These are phyloP conservation scores for Nymphalis urticae DNA, from an alignment of 2,888 invertebrate species.

Conservation along the genomic window DNA sequence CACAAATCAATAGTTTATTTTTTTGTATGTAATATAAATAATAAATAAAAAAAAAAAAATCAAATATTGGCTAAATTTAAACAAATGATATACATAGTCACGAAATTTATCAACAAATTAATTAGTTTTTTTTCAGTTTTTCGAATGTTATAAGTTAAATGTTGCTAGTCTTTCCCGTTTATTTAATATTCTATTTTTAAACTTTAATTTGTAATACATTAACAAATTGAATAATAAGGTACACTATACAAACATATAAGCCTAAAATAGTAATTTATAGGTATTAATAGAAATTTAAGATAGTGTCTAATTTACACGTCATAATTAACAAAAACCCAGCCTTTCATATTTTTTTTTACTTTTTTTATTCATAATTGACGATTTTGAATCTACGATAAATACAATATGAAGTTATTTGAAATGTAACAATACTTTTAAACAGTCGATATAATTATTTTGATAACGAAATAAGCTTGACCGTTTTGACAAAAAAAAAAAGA, in stretches of 20 bases:
- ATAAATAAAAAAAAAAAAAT: too few relatives aligned
- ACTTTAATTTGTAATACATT: conserved; percentile 6
- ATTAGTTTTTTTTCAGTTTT: too few relatives aligned
- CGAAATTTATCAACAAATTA: too few relatives aligned
- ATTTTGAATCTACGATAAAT: conserved; percentile 27
- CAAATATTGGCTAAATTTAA: too few relatives aligned
- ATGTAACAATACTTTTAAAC: conserved; percentile 26
- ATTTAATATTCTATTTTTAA: background rate
- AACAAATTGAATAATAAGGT: background rate
- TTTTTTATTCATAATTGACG: conserved; percentile 20
- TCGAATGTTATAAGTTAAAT: too few relatives aligned
- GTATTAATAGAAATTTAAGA: background rate
- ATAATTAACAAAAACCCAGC: conserved; percentile 32
- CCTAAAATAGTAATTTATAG: conserved; percentile 9
- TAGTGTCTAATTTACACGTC: background rate
- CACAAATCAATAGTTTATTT: too few relatives aligned
- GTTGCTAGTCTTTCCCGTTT: too few relatives aligned
- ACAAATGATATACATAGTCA: too few relatives aligned
- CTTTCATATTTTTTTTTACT: conserved; percentile 18
- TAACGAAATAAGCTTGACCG: conserved; percentile 30
- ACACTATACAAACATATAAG: conserved; percentile 21
- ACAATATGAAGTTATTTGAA: conserved; percentile 19
- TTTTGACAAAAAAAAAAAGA: background rate
- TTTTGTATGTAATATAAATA: too few relatives aligned
- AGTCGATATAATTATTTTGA: conserved; percentile 18